phyloP scores from a whole-genome alignment of 2,113 vertebrate genomes.

The Isichthys henryi region DNA sequence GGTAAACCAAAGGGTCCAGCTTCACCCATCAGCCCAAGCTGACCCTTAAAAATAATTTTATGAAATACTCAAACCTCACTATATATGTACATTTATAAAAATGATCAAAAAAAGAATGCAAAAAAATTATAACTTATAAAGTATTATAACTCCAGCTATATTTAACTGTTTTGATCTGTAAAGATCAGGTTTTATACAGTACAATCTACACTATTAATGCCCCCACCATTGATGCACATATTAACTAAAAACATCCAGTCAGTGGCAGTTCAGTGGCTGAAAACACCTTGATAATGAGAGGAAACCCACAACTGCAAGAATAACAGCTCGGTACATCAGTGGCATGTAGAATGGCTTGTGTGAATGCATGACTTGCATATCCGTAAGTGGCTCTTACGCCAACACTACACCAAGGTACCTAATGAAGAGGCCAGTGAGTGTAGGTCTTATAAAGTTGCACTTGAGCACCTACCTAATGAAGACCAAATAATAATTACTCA shows the following conservation, averaged over 20 bases:
- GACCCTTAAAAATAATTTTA: slow-evolving; percentile 52
- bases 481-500: slow-evolving; percentile 43
- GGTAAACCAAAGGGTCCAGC: slow-evolving; percentile 53
- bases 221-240: not conserved
- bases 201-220: not conserved
- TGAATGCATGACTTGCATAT: not conserved
- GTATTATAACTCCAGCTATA: not conserved
- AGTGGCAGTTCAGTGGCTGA: not conserved
- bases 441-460: not conserved
- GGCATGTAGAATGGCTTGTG: not conserved
- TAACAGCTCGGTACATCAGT: not conserved
- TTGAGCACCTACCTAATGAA: not conserved
- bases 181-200: not conserved
- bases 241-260: not conserved
- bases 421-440: not conserved
- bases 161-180: not conserved
- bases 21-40: slow-evolving; percentile 54
- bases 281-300: not conserved
- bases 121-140: too few relatives aligned
- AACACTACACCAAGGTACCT: not conserved
- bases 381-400: not conserved
- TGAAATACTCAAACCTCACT: not conserved
- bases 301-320: not conserved
- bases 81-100: not conserved
- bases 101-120: not conserved